phyloP scores from a whole-genome alignment of 1,140 invertebrate genomes.

The Oryzaephilus surinamensis region DNA sequence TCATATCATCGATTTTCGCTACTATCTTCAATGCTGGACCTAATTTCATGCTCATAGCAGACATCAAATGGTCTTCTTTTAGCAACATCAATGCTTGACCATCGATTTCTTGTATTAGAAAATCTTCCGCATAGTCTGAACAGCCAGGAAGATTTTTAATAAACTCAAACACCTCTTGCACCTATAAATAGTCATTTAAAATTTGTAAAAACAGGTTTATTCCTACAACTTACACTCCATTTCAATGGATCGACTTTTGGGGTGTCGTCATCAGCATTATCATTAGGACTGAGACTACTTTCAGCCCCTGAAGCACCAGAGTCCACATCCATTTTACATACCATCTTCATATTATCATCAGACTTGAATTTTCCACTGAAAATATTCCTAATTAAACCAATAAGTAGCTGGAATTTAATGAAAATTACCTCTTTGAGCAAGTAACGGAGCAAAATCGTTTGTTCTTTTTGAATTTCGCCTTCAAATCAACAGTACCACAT shows the following conservation, averaged over 20 bases:
- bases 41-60: constrained; percentile 88
- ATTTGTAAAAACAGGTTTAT: constrained; percentile 2
- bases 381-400: constrained; percentile 9
- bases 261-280: constrained; percentile 34
- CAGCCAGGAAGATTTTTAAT: constrained; percentile 80
- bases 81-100: constrained; percentile 87
- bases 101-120: constrained; percentile 90
- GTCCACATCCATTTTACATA: constrained; percentile 42
- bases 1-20: constrained; percentile 69
- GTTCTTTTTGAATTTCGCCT: constrained; percentile 60
- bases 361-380: constrained; percentile 26
- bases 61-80: constrained; percentile 92
- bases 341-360: constrained; percentile 29
- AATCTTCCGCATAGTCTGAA: constrained; percentile 88
- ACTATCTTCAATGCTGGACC: constrained; percentile 93
- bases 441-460: constrained; percentile 68
- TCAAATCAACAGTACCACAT: constrained; percentile 63
- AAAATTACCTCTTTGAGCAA: constrained; percentile 56
- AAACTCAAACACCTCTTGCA: constrained; percentile 72
- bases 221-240: constrained; percentile 52
- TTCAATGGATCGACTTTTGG: constrained; percentile 59
- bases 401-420: constrained; percentile 1
- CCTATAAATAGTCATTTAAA: constrained; percentile 36
- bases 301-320: constrained; percentile 38
- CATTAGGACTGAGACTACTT: constrained; percentile 34